A percentile compares a stretch with the other conserved stretches of the same genome.
phyloP scores from a whole-genome alignment of 64 coral and sea anemone species.

The Montipora cactus region DNA sequence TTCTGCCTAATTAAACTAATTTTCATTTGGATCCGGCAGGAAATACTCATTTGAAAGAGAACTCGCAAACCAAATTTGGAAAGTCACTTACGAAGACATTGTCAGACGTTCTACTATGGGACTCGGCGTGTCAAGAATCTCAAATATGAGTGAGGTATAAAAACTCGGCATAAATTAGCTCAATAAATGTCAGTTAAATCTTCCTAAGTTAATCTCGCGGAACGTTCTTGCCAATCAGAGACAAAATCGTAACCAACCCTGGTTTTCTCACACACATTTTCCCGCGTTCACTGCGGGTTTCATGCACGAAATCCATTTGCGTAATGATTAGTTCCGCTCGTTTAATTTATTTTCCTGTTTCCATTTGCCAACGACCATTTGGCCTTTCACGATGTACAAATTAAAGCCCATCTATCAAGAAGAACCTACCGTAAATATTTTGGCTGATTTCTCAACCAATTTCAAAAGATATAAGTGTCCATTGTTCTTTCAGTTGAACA shows the following conservation, averaged over 20 bases:
- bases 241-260: too few relatives aligned
- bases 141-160: slow-evolving; percentile 32
- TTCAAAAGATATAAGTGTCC: not conserved
- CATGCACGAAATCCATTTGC: too few relatives aligned
- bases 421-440: not conserved
- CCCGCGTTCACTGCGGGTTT: too few relatives aligned
- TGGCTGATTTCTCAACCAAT: not conserved
- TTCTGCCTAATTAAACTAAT: too few relatives aligned
- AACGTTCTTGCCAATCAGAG: too few relatives aligned
- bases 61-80: slow-evolving; percentile 53
- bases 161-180: not conserved
- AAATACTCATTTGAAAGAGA: slow-evolving; percentile 56
- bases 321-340: too few relatives aligned
- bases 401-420: too few relatives aligned
- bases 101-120: not conserved
- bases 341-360: too few relatives aligned
- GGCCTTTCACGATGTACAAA: too few relatives aligned
- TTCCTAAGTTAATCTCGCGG: too few relatives aligned
- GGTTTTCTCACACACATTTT: too few relatives aligned
- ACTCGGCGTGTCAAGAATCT: not conserved
- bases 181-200: not conserved
- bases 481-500: not conserved
- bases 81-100: slow-evolving; percentile 51
- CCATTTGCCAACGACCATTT: too few relatives aligned
- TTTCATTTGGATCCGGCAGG: slow-evolving; percentile 11